These are phyloP conservation scores for Clunio marinus DNA, from an alignment of 2,888 invertebrate genomes.

Conservation along the genomic window DNA sequence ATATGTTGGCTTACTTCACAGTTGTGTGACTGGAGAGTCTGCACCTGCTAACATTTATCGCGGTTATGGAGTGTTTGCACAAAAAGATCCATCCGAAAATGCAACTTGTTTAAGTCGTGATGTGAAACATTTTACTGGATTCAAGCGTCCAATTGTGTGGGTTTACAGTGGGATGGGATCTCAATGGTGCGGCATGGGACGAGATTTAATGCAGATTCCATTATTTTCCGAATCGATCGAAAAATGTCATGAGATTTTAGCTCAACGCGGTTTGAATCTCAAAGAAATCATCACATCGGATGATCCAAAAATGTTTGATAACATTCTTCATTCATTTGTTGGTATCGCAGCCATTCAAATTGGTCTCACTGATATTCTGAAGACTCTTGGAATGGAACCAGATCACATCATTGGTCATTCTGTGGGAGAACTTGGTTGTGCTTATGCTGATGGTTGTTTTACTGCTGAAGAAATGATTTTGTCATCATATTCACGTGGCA, in stretches of 20 bases:
- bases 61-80: conserved; percentile 61
- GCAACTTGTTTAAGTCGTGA: conserved; percentile 51
- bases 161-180: conserved; percentile 90
- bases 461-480: conserved; percentile 82
- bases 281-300: conserved; percentile 60
- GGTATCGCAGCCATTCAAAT: conserved; percentile 68
- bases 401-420: conserved; percentile 85
- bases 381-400: conserved; percentile 59
- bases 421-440: conserved; percentile 91
- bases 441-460: conserved; percentile 89
- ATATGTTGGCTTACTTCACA: conserved; percentile 58
- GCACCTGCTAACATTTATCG: conserved; percentile 67
- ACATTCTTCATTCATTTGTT: conserved; percentile 66
- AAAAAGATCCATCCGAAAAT: conserved; percentile 41
- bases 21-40: conserved; percentile 55
- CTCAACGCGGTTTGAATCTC: conserved; percentile 57
- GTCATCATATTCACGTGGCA: conserved; percentile 77
- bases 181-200: conserved; percentile 83
- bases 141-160: conserved; percentile 74
- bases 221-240: conserved; percentile 68
- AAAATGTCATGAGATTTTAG: conserved; percentile 56
- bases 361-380: conserved; percentile 60
- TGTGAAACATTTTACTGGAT: conserved; percentile 59
- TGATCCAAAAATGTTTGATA: conserved; percentile 60
- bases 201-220: conserved; percentile 67